These are phyloP conservation scores for Drosophila watanabei DNA, from an alignment of 1,140 invertebrate species.

Conservation along the genomic window DNA sequence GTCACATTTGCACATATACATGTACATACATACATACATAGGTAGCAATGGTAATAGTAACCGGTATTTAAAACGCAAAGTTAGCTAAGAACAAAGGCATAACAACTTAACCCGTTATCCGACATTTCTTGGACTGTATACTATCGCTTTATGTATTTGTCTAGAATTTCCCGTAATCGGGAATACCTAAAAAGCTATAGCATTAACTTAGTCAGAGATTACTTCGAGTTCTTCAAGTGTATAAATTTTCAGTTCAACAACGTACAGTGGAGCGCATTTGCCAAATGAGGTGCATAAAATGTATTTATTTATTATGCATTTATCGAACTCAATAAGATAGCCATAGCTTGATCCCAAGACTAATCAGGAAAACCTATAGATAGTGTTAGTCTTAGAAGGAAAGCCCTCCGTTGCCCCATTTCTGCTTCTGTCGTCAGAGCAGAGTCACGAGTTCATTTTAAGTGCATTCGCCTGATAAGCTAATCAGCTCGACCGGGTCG, in stretches of 20 bases:
- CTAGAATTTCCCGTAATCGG: not conserved
- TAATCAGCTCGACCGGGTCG: slow-evolving; percentile 10
- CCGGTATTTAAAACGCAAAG: slow-evolving; percentile 63
- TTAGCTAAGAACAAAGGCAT: not conserved
- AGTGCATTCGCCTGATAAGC: slow-evolving; percentile 36
- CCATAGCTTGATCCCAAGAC: too few relatives aligned
- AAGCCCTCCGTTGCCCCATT: not conserved
- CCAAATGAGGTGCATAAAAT: not conserved
- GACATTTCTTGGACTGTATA: not conserved
- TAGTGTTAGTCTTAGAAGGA: not conserved
- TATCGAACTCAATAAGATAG: not conserved
- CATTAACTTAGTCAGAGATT: not conserved
- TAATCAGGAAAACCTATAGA: not conserved
- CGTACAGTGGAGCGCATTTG: not conserved
- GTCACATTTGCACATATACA: slow-evolving; percentile 18
- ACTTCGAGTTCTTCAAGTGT: not conserved
- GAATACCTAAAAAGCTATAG: not conserved
- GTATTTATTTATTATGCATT: not conserved
- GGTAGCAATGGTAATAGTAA: slow-evolving; percentile 66
- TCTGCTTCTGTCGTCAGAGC: slow-evolving; percentile 30
- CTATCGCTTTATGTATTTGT: not conserved
- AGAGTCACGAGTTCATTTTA: slow-evolving; percentile 25
- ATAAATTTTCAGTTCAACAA: not conserved
- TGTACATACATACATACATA: slow-evolving; percentile 8
- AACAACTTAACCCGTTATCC: not conserved